Evolutionary conservation across 2,888 invertebrate species (phyloP).

Genomic region (Muscina levida): DNA sequence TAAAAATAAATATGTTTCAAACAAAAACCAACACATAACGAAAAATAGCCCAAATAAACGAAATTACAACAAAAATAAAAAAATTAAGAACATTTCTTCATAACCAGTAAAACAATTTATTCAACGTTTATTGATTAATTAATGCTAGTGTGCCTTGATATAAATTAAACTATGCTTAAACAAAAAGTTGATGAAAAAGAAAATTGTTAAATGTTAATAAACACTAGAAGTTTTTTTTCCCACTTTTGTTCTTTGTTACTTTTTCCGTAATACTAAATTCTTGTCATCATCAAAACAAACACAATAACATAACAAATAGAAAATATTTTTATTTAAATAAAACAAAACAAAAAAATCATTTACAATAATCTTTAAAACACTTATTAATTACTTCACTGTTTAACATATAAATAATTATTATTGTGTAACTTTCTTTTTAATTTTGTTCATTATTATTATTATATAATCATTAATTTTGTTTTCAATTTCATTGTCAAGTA

Average conservation of each 20-base stretch:
- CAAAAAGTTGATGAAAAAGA: constrained; percentile 53
- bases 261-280: too few relatives aligned
- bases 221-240: too few relatives aligned
- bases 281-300: constrained; percentile 18
- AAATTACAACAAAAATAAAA: constrained; percentile 21
- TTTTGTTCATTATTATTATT: constrained; percentile 10
- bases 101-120: constrained; percentile 39
- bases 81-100: too few relatives aligned
- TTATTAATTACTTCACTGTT: constrained; percentile 18
- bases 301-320: constrained; percentile 9
- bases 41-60: constrained; percentile 11
- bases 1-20: not conserved
- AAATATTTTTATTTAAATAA: constrained; percentile 34
- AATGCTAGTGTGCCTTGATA: constrained; percentile 78
- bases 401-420: not conserved
- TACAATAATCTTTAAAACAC: not conserved
- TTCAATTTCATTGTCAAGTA: constrained; percentile 25
- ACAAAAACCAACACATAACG: constrained; percentile 11
- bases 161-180: constrained; percentile 69
- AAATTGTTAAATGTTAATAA: too few relatives aligned
- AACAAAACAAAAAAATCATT: constrained; percentile 45
- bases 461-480: too few relatives aligned
- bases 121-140: constrained; percentile 56
- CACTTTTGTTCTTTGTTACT: too few relatives aligned
- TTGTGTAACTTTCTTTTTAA: not conserved